Evolutionary conservation across 2,797 vertebrate species (phyloP), one percentile per base, ranked within the genome.

Genomic region (Lepidocolaptes lacrymiger): DNA sequence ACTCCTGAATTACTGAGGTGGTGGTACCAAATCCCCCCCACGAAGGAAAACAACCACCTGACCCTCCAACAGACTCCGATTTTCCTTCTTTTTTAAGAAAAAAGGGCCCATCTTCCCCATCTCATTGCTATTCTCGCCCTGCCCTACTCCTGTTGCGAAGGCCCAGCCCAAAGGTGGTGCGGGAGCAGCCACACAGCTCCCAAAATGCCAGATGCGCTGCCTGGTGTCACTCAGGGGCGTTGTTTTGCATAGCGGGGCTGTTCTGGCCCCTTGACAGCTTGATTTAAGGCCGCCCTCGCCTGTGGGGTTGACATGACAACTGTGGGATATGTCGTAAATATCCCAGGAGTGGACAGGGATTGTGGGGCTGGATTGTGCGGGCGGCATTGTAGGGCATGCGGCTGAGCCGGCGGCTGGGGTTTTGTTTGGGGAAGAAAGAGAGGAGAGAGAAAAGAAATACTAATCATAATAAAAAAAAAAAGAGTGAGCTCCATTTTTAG

Each of bases 291-390:
- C 14, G 76, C 71, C 36, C 91, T 92, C 23, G 93, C 96, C 96
- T 85, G 84, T 80, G 34, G 86, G 63, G 98, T 98, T 98, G 98
- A 97, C 97, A 98, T 98, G 97, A 98, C 97, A 98, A 98, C 98
- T 95, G 92, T 14, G 83, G 97, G 97, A 98, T 96, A 96, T 97
- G 97, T 97, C 95, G 89, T 98, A 98, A 98, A 98, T 98, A 98
- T 98, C 97, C 97, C 94, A 96, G 96, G 95, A 97, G 96, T 97
- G 95, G 97, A 96, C 88, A 30, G 96, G 96, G 96, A 95, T 94
- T 94, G 97, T 96, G 96, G 98, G 98, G 97, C 98, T 95, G 96
- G 97, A 97, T 96, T 98, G 97, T 93, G 85, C 95, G 93, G 93
- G 67, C 51, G 91, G 97, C 69, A 97, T 98, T 97, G 97, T 97